These are phyloP conservation scores for Pterostichus niger DNA, from an alignment of 2,888 invertebrate genomes.

Conservation along the genomic window DNA sequence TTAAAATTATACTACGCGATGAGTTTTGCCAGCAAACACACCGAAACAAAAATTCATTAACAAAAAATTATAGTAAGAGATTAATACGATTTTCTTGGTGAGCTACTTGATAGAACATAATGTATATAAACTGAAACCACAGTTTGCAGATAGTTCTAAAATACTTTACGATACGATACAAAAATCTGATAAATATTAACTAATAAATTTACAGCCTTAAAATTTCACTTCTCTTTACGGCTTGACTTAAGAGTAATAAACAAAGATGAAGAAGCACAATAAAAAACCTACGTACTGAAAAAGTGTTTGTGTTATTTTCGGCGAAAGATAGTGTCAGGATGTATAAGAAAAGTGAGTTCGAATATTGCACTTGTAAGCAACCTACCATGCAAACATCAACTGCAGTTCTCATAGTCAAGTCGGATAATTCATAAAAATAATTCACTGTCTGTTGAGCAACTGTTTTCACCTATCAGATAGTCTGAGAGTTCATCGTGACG, in stretches of 20 bases:
- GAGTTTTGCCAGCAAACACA: slow-evolving; percentile 34
- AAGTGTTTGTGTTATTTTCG: slow-evolving; percentile 25
- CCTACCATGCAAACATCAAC: slow-evolving; percentile 40
- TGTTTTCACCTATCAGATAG: slow-evolving; percentile 60
- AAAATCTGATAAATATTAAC: slow-evolving; percentile 55
- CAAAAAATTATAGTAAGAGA: slow-evolving; percentile 10
- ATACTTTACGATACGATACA: slow-evolving; percentile 58
- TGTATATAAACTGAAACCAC: slow-evolving; percentile 21
- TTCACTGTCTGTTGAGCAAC: slow-evolving; percentile 66
- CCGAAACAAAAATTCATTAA: neutral
- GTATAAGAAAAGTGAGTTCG: slow-evolving; percentile 34
- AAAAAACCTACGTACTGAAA: slow-evolving; percentile 23
- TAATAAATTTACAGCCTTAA: slow-evolving; percentile 66
- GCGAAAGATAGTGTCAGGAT: slow-evolving; percentile 9
- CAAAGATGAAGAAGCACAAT: slow-evolving; percentile 22
- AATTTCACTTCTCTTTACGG: slow-evolving; percentile 57
- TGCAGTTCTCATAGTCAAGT: slow-evolving; percentile 53
- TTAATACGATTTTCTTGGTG: slow-evolving; percentile 23
- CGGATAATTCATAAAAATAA: slow-evolving; percentile 56
- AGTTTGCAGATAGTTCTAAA: slow-evolving; percentile 58
- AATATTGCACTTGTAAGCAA: slow-evolving; percentile 61
- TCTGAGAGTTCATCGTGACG: slow-evolving; percentile 44
- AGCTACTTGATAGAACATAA: slow-evolving; percentile 32
- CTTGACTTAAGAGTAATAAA: slow-evolving; percentile 49
- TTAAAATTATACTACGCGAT: neutral